Evolutionary conservation across 2,797 vertebrate genomes (phyloP).

Genomic region (Lepidocolaptes lacrymiger): DNA sequence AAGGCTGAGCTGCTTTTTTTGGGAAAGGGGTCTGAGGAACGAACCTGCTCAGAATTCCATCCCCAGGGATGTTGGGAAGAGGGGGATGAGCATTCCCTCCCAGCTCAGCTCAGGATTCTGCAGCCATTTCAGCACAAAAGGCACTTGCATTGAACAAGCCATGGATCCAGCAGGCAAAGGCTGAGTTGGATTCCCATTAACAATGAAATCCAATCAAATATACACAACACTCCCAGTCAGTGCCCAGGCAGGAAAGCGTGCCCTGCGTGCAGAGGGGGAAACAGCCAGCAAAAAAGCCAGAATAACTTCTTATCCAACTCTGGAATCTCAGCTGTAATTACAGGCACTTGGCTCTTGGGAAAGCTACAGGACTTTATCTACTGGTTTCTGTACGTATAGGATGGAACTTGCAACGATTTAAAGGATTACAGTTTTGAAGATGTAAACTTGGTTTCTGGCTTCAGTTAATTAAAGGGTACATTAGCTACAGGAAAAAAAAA

Average conservation of each 20-base stretch:
- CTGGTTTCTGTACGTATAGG: not conserved
- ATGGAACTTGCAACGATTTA: not conserved
- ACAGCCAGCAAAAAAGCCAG: not conserved
- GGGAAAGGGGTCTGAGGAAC: not conserved
- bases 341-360: not conserved
- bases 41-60: not conserved
- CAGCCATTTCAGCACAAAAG: not conserved
- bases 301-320: not conserved
- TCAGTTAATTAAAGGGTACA: constrained; percentile 3
- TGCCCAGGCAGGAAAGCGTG: not conserved
- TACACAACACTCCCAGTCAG: not conserved
- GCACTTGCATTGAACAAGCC: not conserved
- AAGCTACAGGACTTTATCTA: not conserved
- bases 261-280: not conserved
- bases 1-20: not conserved
- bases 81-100: not conserved
- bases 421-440: not conserved
- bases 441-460: not conserved
- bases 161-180: not conserved
- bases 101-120: not conserved
- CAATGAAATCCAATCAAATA: not conserved
- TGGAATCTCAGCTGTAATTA: not conserved
- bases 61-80: rapidly evolving
- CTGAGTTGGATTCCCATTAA: not conserved
- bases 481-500: not conserved